Evolutionary conservation across 1,140 invertebrate species (phyloP), one percentile per base, ranked within the genome.

Genomic region (Camponotus floridanus): DNA sequence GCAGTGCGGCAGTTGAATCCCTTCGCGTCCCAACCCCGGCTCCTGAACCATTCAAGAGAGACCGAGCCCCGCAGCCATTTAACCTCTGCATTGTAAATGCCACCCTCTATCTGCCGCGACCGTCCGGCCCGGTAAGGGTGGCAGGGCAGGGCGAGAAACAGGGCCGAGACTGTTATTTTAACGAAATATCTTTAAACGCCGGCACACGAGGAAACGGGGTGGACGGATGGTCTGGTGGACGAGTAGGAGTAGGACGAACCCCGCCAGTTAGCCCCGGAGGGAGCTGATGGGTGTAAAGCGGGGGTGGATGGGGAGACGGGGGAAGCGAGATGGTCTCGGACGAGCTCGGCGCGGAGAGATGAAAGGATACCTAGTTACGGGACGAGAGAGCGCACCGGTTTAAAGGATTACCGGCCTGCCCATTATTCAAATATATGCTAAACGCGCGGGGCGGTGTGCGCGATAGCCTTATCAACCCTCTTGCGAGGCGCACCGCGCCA

Each of bases 371-470:
- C 94, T 95, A 94, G 94, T 95, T 94, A 95, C 94, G 92, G 91
- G 94, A 95, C 94, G 93, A 94, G 94, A 92, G 94, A 92, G 90
- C 93, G 88, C 94, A 85, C 86, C 90, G 89, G 93, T 95, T 95
- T 95, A 95, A 95, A 94, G 94, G 94, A 95, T 95, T 95, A 94
- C 93, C 93, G 90, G 92, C 92, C 94, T 93, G 91, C 91, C 94
- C 94, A 95, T 95, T 95, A 95, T 95, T 95, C 94, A 95, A 95
- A 95, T 95, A 92, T 95, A 95, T 95, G 94, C 94, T 95, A 95
- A 95, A 95, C 93, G 93, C 92, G 92, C 88, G 91, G 92, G 93
- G 89, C 87, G 89, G 93, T 95, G 92, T 91, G 92, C 93, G 85
- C 90, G 94, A 94, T 95, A 94, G 94, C 94, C 93, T 95, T 95